Evolutionary conservation across 1,140 invertebrate genomes (phyloP).

Genomic region (Drosophila lacertosa): DNA sequence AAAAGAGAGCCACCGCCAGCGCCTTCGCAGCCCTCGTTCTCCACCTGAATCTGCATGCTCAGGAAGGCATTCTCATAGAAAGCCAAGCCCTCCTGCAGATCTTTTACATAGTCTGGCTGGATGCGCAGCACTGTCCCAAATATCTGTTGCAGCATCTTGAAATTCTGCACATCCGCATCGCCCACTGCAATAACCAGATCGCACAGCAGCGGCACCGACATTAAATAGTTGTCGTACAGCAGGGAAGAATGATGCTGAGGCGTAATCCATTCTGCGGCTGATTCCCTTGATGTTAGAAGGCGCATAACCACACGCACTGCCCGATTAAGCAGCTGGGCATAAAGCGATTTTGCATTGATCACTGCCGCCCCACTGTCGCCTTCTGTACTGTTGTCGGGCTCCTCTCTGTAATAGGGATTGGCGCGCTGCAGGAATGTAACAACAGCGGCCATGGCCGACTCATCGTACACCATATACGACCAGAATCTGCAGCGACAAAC

Average conservation of each 20-base stretch:
- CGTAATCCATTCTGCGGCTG: slow-evolving; percentile 88
- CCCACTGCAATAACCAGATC: slow-evolving; percentile 91
- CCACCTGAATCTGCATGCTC: slow-evolving; percentile 76
- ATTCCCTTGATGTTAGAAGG: slow-evolving; percentile 90
- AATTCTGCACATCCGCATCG: slow-evolving; percentile 85
- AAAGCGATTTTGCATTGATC: slow-evolving; percentile 68
- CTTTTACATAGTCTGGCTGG: slow-evolving; percentile 89
- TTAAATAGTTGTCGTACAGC: slow-evolving; percentile 91
- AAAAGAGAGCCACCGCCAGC: slow-evolving; percentile 67
- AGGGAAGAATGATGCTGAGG: slow-evolving; percentile 88
- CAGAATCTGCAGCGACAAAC: slow-evolving; percentile 85
- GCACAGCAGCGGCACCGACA: slow-evolving; percentile 92
- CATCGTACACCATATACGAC: slow-evolving; percentile 91
- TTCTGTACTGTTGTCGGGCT: slow-evolving; percentile 51
- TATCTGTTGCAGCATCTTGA: slow-evolving; percentile 86
- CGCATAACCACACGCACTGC: slow-evolving; percentile 89
- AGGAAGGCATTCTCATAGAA: slow-evolving; percentile 84
- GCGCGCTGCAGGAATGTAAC: slow-evolving; percentile 90
- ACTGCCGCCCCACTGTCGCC: slow-evolving; percentile 46
- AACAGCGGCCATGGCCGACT: slow-evolving; percentile 87
- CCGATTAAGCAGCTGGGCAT: slow-evolving; percentile 86
- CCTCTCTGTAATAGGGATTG: slow-evolving; percentile 88
- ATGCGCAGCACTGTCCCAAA: slow-evolving; percentile 88
- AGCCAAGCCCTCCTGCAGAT: slow-evolving; percentile 86
- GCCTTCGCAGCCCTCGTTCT: slow-evolving; percentile 78